These are phyloP conservation scores for Nyctalus aviator DNA, from an alignment of 2,797 vertebrate species.

Conservation along the genomic window DNA sequence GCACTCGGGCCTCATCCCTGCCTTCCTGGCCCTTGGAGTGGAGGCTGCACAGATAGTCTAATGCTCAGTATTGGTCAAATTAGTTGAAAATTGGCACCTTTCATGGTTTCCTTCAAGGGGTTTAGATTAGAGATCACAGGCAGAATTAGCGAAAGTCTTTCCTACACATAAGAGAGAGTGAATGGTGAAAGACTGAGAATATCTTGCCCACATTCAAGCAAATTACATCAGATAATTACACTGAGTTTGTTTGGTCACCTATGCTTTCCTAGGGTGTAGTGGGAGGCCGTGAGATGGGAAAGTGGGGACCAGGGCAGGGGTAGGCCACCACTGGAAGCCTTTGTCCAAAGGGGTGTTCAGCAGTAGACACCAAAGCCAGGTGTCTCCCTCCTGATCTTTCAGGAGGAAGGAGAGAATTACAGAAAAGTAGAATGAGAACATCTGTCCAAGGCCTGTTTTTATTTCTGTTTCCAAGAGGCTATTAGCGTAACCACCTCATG, in stretches of 20 bases:
- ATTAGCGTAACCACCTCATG: background rate
- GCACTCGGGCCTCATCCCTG: background rate
- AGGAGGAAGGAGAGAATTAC: background rate
- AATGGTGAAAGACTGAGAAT: background rate
- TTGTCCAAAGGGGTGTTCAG: background rate
- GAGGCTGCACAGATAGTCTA: background rate
- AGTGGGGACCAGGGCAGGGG: background rate
- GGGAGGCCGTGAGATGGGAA: background rate
- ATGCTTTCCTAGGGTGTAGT: background rate
- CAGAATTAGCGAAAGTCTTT: conserved; percentile 23
- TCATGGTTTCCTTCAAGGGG: conserved; percentile 20
- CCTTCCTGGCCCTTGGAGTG: too few species aligned
- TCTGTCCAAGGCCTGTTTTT: background rate
- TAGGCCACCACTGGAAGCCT: background rate
- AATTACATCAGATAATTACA: background rate
- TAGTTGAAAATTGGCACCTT: background rate
- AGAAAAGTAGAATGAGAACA: background rate
- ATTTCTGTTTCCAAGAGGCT: conserved; percentile 37
- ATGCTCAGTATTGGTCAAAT: background rate
- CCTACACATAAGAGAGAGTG: background rate
- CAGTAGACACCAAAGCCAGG: background rate
- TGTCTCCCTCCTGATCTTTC: background rate
- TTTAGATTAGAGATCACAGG: background rate
- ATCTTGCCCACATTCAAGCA: background rate
- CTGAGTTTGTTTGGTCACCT: background rate